Percentiles rank a stretch among this genome's conserved stretches.
phyloP scores from a whole-genome alignment of 2,888 invertebrate genomes.

The Didymodactylos carnosus region DNA sequence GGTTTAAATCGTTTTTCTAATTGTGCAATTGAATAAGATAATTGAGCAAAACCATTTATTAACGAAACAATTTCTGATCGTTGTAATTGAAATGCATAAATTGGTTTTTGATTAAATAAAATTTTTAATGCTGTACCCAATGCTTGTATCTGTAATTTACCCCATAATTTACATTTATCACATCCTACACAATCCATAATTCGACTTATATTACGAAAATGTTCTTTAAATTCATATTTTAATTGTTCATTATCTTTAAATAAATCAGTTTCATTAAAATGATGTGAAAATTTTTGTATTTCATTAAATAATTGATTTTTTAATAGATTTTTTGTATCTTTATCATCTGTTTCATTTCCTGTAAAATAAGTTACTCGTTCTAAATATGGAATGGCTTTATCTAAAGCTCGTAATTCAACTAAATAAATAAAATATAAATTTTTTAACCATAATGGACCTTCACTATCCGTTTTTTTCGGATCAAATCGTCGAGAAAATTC shows the following conservation, averaged over 20 bases:
- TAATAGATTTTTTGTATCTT: slow-evolving; percentile 50
- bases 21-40: no score
- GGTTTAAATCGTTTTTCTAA: no score
- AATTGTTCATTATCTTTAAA: slow-evolving; percentile 46
- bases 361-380: slow-evolving; percentile 40
- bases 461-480: slow-evolving; percentile 60
- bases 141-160: slow-evolving; percentile 78
- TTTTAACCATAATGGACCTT: slow-evolving; percentile 75
- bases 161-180: slow-evolving; percentile 96
- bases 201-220: slow-evolving; percentile 83
- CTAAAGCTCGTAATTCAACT: slow-evolving; percentile 72
- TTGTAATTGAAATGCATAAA: slow-evolving; percentile 59
- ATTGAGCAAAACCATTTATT: slow-evolving; percentile 61
- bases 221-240: slow-evolving; percentile 62
- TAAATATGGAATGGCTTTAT: slow-evolving; percentile 53
- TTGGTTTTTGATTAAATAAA: slow-evolving; percentile 30
- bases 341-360: slow-evolving; percentile 64
- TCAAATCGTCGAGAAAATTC: slow-evolving; percentile 49
- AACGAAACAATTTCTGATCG: slow-evolving; percentile 80
- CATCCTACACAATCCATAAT: slow-evolving; percentile 99
- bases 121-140: slow-evolving; percentile 43
- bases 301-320: slow-evolving; percentile 7
- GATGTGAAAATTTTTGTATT: slow-evolving; percentile 52
- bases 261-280: slow-evolving; percentile 83
- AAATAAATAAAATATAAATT: slow-evolving; percentile 91